Evolutionary conservation across 2,113 vertebrate genomes (phyloP), one percentile per base, ranked within the genome.

Genomic region (Ochotona curzoniae): DNA sequence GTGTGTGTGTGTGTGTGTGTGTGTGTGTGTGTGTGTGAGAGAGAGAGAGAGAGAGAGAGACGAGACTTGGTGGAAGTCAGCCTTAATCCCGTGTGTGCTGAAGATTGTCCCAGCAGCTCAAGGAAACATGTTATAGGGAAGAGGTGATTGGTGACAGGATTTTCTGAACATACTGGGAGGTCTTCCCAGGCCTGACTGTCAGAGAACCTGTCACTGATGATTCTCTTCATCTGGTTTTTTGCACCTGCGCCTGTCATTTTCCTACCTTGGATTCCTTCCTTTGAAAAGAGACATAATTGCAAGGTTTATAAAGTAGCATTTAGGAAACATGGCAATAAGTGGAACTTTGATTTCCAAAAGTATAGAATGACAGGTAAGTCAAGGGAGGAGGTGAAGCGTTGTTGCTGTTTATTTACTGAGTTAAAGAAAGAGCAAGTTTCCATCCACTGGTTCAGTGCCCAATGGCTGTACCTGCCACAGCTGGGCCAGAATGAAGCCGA

Each of bases 251-350:
- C 49, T 93, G 64, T 32, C 14, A 2, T 70, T 73, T 54, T 73
- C 0, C 26, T 84, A 12, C 20, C 12, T 38, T 80, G 54, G 83
- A 83, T 74, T 87, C 4, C 14, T 66, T 7, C 28, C 38, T 79
- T 69, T 70, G 21, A 87, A 93, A 57, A 8, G 57, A 83, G 7
- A 38, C 69, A 60, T 74, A n/a, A 2, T 93, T 91, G 7, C 61
- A 85, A 14, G 81, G 28, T 67, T 1, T 78, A 7, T 71, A 74
- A 63, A 79, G 47, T 61, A 85, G 13, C 38, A 69, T 38, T 30
- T 70, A 84, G 67, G 20, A 69, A 74, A 75, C 28, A 14, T 51
- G 79, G 79, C 57, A 74, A n/a, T 47, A 90, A 95, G 49, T 69
- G n/a, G 26, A 83, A 66, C 6, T 7, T 30, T 91, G 57, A 67